Percentiles rank a stretch among this genome's conserved stretches.
phyloP scores from a whole-genome alignment of 2,113 vertebrate genomes.

The Pogona vitticeps region DNA sequence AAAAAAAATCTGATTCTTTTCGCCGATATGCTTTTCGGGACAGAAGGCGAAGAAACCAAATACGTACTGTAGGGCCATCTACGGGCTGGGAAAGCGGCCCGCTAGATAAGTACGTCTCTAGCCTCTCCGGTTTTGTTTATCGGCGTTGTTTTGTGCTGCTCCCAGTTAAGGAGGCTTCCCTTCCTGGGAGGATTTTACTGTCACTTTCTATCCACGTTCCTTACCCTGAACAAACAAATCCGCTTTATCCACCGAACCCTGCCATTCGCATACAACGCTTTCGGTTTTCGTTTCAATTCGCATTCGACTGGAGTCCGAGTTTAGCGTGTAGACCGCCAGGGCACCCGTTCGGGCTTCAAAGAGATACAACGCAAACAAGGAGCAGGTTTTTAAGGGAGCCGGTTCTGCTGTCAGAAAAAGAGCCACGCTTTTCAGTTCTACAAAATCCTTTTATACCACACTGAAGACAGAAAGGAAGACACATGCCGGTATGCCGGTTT shows the following conservation, averaged over 20 bases:
- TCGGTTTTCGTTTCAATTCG: neutral
- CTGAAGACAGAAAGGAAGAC: neutral
- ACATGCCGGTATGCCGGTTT: too few species aligned
- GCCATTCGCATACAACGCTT: neutral
- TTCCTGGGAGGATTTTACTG: neutral
- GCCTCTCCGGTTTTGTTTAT: neutral
- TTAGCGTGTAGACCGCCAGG: neutral
- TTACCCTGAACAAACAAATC: neutral
- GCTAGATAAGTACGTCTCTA: neutral
- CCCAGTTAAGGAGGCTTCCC: neutral
- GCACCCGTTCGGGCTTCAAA: neutral
- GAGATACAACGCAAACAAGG: neutral
- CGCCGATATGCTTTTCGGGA: neutral
- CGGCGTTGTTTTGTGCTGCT: neutral
- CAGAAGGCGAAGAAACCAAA: neutral
- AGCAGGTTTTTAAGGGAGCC: neutral
- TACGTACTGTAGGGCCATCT: too few species aligned
- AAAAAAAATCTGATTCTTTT: too few species aligned
- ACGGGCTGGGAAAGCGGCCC: too few species aligned
- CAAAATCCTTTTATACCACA: neutral
- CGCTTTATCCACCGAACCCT: neutral
- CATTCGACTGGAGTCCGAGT: neutral
- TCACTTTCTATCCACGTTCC: neutral
- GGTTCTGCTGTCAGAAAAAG: neutral
- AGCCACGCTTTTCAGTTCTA: neutral